Percentiles rank a stretch among this genome's conserved stretches.
Conservation (phyloP, 2,113 vertebrate genomes). For the Xenopus borealis region DNA sequence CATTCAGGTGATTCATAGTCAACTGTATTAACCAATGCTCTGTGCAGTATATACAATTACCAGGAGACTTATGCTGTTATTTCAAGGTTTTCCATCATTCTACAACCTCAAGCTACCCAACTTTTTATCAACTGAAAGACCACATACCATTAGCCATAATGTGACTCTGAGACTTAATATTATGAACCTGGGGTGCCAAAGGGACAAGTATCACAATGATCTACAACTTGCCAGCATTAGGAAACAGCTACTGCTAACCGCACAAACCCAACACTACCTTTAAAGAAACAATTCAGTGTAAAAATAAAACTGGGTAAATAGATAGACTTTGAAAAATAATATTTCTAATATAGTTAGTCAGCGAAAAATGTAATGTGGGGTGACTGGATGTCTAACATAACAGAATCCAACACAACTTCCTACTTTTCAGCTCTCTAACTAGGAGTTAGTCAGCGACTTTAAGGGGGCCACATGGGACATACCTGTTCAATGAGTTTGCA, state of each 20-base stretch:
- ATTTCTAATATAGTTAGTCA: too few relatives aligned
- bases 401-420: too few relatives aligned
- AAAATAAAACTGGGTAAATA: too few relatives aligned
- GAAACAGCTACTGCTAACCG: background rate
- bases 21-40: background rate
- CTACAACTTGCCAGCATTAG: background rate
- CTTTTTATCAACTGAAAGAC: background rate
- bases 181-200: constrained; percentile 10
- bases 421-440: too few relatives aligned
- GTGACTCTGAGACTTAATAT: constrained; percentile 5
- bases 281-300: too few relatives aligned
- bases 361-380: too few relatives aligned
- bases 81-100: constrained; percentile 19
- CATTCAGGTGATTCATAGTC: constrained; percentile 16
- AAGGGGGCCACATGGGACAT: too few relatives aligned
- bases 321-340: too few relatives aligned
- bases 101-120: constrained; percentile 18
- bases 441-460: too few relatives aligned
- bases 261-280: background rate
- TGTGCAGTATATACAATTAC: constrained; percentile 5
- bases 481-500: too few relatives aligned
- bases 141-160: background rate
- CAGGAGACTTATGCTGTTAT: constrained; percentile 11
- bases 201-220: constrained; percentile 6
- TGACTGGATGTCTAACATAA: too few relatives aligned